Percentiles rank a stretch among this genome's conserved stretches.
phyloP scores from a whole-genome alignment of 92 coral and sea anemone species.

The Parazoanthus darwini region DNA sequence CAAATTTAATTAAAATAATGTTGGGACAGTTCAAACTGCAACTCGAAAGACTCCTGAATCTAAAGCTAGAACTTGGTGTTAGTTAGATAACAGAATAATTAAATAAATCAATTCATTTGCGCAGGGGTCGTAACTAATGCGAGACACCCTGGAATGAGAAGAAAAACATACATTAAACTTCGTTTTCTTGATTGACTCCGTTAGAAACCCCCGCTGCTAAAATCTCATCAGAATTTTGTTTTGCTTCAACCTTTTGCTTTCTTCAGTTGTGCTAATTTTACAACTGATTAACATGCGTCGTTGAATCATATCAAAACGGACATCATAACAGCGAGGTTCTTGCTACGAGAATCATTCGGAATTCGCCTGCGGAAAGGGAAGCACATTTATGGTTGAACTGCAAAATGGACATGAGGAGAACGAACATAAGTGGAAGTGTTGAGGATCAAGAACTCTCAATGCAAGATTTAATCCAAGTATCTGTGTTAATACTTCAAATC shows the following conservation, averaged over 20 bases:
- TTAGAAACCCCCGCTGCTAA: not conserved
- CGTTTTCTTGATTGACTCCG: constrained; percentile 3
- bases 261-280: not conserved
- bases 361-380: not conserved
- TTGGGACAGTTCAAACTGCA: not conserved
- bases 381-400: not conserved
- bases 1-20: too few relatives aligned
- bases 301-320: not conserved
- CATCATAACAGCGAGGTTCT: not conserved
- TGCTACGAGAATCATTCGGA: not conserved
- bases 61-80: not conserved
- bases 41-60: not conserved
- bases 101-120: not conserved
- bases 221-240: not conserved
- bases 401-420: not conserved
- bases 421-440: not conserved
- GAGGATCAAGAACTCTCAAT: constrained; percentile 2
- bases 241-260: not conserved
- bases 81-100: not conserved
- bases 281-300: not conserved
- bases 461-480: constrained; percentile 52
- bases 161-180: not conserved
- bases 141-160: not conserved
- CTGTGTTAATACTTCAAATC: constrained; percentile 46
- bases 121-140: not conserved